These are phyloP conservation scores for Potamilus streckersoni DNA, from an alignment of 1,140 invertebrate species.

Conservation along the genomic window DNA sequence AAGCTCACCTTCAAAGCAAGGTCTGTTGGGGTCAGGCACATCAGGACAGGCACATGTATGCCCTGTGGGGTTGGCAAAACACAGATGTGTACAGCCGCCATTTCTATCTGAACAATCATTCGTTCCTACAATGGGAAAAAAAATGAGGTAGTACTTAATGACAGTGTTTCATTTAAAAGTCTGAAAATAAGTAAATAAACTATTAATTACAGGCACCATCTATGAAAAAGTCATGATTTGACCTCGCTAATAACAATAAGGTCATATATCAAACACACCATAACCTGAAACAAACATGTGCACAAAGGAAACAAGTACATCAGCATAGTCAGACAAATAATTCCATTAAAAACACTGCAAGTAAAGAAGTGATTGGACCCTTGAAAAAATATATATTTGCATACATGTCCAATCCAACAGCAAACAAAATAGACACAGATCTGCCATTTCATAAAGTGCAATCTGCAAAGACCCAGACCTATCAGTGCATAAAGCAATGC, in stretches of 20 bases:
- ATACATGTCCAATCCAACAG: too few species aligned
- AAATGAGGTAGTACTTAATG: background rate
- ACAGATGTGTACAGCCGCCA: slow-evolving; percentile 91
- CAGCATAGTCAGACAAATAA: too few species aligned
- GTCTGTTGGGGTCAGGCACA: slow-evolving; percentile 65
- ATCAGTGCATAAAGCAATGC: too few species aligned
- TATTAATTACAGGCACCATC: background rate
- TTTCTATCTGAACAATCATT: slow-evolving; percentile 85
- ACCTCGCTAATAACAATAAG: background rate
- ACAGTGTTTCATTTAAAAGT: background rate
- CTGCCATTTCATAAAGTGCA: too few species aligned
- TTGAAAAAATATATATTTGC: too few species aligned
- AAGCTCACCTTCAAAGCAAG: slow-evolving; percentile 71
- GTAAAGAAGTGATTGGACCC: too few species aligned
- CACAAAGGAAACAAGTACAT: too few species aligned
- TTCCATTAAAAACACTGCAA: too few species aligned
- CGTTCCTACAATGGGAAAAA: slow-evolving; percentile 54
- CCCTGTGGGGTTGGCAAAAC: slow-evolving; percentile 84
- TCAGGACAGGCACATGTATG: slow-evolving; percentile 92
- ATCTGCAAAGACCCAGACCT: too few species aligned
- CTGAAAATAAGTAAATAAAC: background rate
- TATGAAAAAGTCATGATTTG: background rate
- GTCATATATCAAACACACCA: too few species aligned
- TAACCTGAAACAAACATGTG: too few species aligned
- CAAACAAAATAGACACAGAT: too few species aligned